These are phyloP conservation scores for Rhabditoides inermis DNA, from an alignment of 2,888 invertebrate species.

Conservation along the genomic window DNA sequence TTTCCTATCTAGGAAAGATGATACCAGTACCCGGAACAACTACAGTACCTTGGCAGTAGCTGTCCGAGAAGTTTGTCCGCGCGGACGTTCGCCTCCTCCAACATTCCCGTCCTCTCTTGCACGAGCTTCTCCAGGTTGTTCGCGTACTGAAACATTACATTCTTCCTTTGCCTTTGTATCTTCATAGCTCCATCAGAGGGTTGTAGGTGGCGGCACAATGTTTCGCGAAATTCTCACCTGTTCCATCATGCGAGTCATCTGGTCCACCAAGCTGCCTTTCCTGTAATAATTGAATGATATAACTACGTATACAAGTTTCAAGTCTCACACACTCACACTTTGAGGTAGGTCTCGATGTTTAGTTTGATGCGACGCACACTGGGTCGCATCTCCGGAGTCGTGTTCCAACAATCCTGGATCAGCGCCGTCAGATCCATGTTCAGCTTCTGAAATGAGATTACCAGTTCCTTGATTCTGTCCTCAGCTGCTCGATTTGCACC, in stretches of 20 bases:
- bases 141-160: conserved; percentile 43
- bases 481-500: conserved; percentile 8
- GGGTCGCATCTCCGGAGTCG: conserved; percentile 38
- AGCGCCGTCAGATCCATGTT: conserved; percentile 29
- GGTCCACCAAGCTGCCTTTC: conserved; percentile 48
- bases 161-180: no score
- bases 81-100: conserved; percentile 48
- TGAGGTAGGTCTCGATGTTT: conserved; percentile 40
- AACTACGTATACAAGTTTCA: neutral
- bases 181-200: no score
- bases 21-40: no score
- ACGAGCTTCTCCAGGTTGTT: conserved; percentile 51
- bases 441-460: conserved; percentile 9
- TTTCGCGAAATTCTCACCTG: conserved; percentile 8
- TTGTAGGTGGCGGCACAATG: no score
- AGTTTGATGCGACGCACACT: conserved; percentile 40
- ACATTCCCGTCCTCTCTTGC: conserved; percentile 49
- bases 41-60: conserved; percentile 34
- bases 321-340: conserved; percentile 25
- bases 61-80: conserved; percentile 46
- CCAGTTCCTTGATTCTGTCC: neutral
- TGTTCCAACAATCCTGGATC: conserved; percentile 37
- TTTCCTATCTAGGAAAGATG: no score
- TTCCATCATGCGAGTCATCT: conserved; percentile 48
- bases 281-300: conserved; percentile 18